Conservation (phyloP, 2,888 invertebrate species). For the Prenolepis imparis region DNA sequence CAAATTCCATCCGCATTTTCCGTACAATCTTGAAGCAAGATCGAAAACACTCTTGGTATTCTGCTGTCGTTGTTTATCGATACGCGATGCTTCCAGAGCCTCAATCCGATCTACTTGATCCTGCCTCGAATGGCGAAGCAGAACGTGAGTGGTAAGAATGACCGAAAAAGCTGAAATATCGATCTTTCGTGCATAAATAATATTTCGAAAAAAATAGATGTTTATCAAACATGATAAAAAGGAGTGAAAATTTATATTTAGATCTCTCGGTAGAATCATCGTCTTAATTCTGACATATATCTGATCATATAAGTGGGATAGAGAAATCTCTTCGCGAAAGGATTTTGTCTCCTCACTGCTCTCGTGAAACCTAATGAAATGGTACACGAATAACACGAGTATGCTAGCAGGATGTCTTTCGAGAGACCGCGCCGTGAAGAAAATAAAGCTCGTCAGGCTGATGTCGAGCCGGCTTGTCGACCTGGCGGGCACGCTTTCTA, state of each 20-base stretch:
- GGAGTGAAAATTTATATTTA: neutral
- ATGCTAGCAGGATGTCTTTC: neutral
- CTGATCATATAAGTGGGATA: neutral
- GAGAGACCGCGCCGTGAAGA: constrained; percentile 18
- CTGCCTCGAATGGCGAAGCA: neutral
- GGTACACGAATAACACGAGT: constrained; percentile 1
- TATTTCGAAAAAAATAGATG: neutral
- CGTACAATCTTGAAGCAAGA: constrained; percentile 35
- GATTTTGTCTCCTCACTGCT: neutral
- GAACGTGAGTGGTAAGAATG: constrained; percentile 43
- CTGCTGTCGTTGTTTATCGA: constrained; percentile 38
- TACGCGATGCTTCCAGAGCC: constrained; percentile 33
- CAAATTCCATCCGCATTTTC: constrained; percentile 46
- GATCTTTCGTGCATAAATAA: neutral
- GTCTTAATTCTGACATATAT: neutral
- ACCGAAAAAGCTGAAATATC: constrained; percentile 25
- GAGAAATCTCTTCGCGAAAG: neutral
- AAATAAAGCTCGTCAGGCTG: constrained; percentile 42
- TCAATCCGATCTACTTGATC: constrained; percentile 22
- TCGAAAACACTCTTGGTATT: constrained; percentile 48
- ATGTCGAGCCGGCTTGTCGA: constrained; percentile 27
- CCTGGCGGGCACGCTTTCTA: constrained; percentile 70
- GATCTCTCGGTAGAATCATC: neutral
- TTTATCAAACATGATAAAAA: neutral
- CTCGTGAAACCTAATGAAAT: neutral